These are phyloP conservation scores for Pseudoatta argentina DNA, from an alignment of 1,140 invertebrate species.

Conservation along the genomic window DNA sequence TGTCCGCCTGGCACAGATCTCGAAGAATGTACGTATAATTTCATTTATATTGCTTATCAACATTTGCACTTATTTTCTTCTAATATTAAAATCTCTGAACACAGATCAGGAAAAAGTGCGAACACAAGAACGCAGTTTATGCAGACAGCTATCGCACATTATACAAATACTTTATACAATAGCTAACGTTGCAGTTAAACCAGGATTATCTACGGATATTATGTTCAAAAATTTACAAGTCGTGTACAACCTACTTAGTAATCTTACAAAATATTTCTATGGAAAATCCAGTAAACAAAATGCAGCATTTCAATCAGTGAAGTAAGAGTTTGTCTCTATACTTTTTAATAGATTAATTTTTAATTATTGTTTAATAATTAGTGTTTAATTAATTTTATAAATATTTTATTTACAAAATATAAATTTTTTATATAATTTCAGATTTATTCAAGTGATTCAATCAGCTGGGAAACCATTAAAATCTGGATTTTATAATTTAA, in stretches of 20 bases:
- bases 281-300: constrained; percentile 82
- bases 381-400: neutral
- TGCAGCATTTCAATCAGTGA: constrained; percentile 84
- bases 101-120: constrained; percentile 82
- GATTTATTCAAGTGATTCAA: constrained; percentile 88
- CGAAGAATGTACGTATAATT: constrained; percentile 37
- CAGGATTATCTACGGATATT: constrained; percentile 81
- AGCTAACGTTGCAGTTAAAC: constrained; percentile 79
- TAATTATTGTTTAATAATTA: neutral
- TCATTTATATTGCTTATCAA: neutral
- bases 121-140: constrained; percentile 84
- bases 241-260: constrained; percentile 84
- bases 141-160: constrained; percentile 84
- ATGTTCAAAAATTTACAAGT: constrained; percentile 85
- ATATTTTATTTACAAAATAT: constrained; percentile 20
- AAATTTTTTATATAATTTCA: constrained; percentile 71
- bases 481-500: constrained; percentile 86
- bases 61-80: neutral
- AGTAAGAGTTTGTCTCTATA: constrained; percentile 74
- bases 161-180: constrained; percentile 82
- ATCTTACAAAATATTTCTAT: constrained; percentile 86
- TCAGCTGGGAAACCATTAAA: constrained; percentile 87
- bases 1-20: constrained; percentile 22
- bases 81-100: constrained; percentile 27
- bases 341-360: constrained; percentile 11